Base-by-base conservation (phyloP, 2,113 vertebrate species). In the Upupa epops region DNA sequence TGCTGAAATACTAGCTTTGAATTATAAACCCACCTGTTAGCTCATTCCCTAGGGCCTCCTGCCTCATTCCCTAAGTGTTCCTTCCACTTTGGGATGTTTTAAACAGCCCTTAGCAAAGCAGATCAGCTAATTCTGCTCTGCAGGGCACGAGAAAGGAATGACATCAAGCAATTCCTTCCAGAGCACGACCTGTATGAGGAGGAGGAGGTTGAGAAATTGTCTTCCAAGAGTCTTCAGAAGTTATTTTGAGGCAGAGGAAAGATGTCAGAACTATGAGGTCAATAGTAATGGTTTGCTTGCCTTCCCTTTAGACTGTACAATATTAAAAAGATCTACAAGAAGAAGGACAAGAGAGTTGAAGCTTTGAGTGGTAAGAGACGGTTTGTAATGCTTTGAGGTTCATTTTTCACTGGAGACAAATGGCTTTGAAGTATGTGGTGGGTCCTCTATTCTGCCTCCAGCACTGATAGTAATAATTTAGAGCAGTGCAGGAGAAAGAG, bases 291-390 rank as follows among this genome's bases (percentile, higher is more conserved):
- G 26, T 34, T 92, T 61, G 17, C 37, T 95, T 90, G 2, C 8
- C 59, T 84, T 84, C 90, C 29, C 88, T 91, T 69, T 94, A 99
- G 99, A 93, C 96, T 99, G 74, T 97, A 66, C 92, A 98, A 98
- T 90, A 96, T 99, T 93, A 97, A 93, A 40, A 99, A 99, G 96
- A 95, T 92, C 22, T 99, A 98, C 95, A 97, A 97, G 92, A 97
- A 94, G 89, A 98, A 98, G 77, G 97, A 96, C 81, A 95, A 81
- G 83, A 96, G 73, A 78, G 97, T 94, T 9, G 98, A 99, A 95
- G 98, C 98, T 72, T 96, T 99, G 78, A 98, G 97, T 94, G 98
- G 98, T 99, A 90, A 96, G 91, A 85, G 46, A 58, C 8, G 17
- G 36, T 94, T 59, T 40, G 31, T 28, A 13, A 37, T 59, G 6